Evolutionary conservation across 2,797 vertebrate species (phyloP).

Genomic region (Leucoraja ocellata): DNA sequence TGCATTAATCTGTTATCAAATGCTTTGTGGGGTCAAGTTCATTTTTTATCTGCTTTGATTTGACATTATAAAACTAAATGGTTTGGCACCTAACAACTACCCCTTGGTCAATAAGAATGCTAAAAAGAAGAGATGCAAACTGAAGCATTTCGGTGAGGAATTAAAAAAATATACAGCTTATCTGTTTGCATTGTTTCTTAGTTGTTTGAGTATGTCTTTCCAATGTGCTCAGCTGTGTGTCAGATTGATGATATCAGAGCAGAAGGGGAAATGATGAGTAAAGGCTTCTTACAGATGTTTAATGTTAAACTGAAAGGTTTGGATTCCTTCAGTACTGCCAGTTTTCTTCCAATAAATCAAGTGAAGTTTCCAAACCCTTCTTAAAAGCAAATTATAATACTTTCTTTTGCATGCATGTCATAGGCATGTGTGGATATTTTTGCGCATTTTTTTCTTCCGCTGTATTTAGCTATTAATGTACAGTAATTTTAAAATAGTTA

Average conservation of each 20-base stretch:
- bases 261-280: not conserved
- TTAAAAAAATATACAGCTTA: not conserved
- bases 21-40: constrained; percentile 11
- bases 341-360: constrained; percentile 41
- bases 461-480: not conserved
- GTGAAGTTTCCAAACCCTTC: constrained; percentile 41
- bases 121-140: not conserved
- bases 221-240: not conserved
- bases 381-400: constrained; percentile 34
- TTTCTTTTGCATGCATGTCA: too few species aligned
- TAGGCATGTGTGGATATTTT: not conserved
- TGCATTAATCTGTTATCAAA: constrained; percentile 33
- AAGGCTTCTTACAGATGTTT: constrained; percentile 44
- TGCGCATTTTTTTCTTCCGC: not conserved
- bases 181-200: not conserved
- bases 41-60: constrained; percentile 20
- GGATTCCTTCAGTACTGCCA: constrained; percentile 45
- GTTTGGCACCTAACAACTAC: constrained; percentile 12
- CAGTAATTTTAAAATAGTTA: not conserved
- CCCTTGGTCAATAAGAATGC: too few species aligned
- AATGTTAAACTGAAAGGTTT: constrained; percentile 45
- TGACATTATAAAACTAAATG: not conserved
- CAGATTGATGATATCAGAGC: not conserved
- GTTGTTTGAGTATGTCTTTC: not conserved
- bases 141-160: not conserved